Percentiles rank a stretch among this genome's conserved stretches.
These are phyloP conservation scores for Zapus hudsonius DNA, from an alignment of 2,113 vertebrate species.

Conservation along the genomic window DNA sequence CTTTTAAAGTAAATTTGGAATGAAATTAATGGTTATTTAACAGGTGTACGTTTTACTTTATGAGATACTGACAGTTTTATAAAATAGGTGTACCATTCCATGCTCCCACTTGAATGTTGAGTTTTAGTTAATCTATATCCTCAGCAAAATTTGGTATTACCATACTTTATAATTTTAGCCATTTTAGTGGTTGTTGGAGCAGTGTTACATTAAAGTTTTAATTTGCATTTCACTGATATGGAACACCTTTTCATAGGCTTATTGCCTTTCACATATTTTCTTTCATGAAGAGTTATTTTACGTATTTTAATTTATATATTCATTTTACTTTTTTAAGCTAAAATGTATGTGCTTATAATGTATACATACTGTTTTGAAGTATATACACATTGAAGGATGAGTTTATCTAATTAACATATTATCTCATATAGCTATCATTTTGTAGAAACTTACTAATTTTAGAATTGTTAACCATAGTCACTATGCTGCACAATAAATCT, in stretches of 20 bases:
- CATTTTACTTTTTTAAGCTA: not conserved
- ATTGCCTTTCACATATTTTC: not conserved
- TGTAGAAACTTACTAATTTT: not conserved
- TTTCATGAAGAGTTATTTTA: conserved; percentile 41
- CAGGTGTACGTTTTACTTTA: not conserved
- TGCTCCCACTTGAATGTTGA: not conserved
- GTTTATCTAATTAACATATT: not conserved
- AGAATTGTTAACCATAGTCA: conserved; percentile 3
- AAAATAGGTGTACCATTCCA: conserved; percentile 22
- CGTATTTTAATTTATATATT: not conserved
- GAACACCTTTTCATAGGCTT: conserved; percentile 39
- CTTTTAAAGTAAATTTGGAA: not conserved
- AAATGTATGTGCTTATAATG: not conserved
- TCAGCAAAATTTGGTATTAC: not conserved
- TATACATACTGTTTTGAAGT: not conserved
- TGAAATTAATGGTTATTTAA: not conserved
- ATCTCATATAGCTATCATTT: not conserved
- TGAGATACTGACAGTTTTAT: conserved; percentile 37
- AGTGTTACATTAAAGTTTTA: not conserved
- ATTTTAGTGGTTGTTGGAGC: conserved; percentile 18
- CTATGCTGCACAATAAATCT: not conserved
- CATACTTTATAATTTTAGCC: conserved; percentile 27
- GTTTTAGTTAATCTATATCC: conserved; percentile 8
- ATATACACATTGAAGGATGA: not conserved
- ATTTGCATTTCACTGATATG: conserved; percentile 44